These are phyloP conservation scores for Emesis russula DNA, from an alignment of 2,888 invertebrate species.

Conservation along the genomic window DNA sequence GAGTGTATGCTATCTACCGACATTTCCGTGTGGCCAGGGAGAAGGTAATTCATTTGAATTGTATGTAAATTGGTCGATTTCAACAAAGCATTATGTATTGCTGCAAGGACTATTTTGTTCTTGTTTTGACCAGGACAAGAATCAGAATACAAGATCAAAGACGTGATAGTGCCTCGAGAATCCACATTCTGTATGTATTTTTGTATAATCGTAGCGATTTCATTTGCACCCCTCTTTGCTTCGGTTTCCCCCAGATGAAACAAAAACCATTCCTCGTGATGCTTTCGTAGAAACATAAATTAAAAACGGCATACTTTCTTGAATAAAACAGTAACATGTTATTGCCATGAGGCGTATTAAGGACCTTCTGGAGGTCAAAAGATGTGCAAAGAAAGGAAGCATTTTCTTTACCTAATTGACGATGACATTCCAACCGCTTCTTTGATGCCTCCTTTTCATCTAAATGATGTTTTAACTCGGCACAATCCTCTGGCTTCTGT, in stretches of 20 bases:
- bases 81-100: constrained; percentile 63
- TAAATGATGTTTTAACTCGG: constrained; percentile 23
- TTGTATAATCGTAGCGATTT: constrained; percentile 45
- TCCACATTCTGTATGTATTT: constrained; percentile 52
- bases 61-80: constrained; percentile 29
- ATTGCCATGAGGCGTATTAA: constrained; percentile 70
- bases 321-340: constrained; percentile 80
- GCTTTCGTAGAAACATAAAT: constrained; percentile 79
- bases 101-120: constrained; percentile 84
- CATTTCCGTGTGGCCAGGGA: constrained; percentile 86
- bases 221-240: constrained; percentile 82
- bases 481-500: not conserved
- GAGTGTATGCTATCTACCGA: constrained; percentile 80
- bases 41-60: constrained; percentile 85
- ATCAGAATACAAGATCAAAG: constrained; percentile 76
- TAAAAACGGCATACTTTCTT: constrained; percentile 75
- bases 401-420: constrained; percentile 46
- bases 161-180: constrained; percentile 62
- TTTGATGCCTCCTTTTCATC: constrained; percentile 60
- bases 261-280: constrained; percentile 74
- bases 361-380: constrained; percentile 68
- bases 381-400: constrained; percentile 56
- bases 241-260: constrained; percentile 79
- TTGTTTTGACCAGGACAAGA: constrained; percentile 85
- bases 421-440: constrained; percentile 56